phyloP scores from a whole-genome alignment of 2,888 invertebrate genomes.

The Drosophila melanocephala region DNA sequence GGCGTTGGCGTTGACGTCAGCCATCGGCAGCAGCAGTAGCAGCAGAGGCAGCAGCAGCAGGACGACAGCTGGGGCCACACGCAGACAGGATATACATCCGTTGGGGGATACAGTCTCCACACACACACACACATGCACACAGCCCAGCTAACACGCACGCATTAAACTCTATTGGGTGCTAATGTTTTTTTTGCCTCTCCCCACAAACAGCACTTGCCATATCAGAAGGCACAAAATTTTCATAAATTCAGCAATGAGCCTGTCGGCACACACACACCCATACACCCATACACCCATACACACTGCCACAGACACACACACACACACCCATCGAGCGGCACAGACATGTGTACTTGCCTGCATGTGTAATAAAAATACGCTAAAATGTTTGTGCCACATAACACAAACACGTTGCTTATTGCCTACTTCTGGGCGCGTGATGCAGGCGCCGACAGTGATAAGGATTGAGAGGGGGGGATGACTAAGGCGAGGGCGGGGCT shows the following conservation, averaged over 20 bases:
- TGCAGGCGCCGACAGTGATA: constrained; percentile 27
- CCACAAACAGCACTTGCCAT: constrained; percentile 36
- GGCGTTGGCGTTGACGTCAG: constrained; percentile 65
- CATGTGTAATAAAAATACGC: constrained; percentile 79
- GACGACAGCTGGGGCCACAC: constrained; percentile 68
- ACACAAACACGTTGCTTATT: constrained; percentile 79
- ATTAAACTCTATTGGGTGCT: constrained; percentile 82
- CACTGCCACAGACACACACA: constrained; percentile 12
- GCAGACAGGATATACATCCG: constrained; percentile 81
- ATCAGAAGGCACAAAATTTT: constrained; percentile 70
- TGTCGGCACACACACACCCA: constrained; percentile 59
- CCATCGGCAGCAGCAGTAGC: constrained; percentile 30
- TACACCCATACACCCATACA: constrained; percentile 14
- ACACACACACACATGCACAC: constrained; percentile 31
- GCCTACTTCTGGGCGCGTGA: constrained; percentile 72
- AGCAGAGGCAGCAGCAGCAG: constrained; percentile 20
- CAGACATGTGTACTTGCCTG: constrained; percentile 42
- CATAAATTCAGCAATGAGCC: constrained; percentile 79
- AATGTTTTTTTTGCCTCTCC: constrained; percentile 63
- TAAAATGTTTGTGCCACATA: constrained; percentile 79
- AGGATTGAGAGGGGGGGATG: background rate
- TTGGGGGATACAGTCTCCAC: constrained; percentile 30
- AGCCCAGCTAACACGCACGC: constrained; percentile 63
- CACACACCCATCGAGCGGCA: constrained; percentile 7
- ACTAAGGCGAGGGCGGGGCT: background rate